Conservation (phyloP, 2,113 vertebrate species). For the Hydrolagus affinis region DNA sequence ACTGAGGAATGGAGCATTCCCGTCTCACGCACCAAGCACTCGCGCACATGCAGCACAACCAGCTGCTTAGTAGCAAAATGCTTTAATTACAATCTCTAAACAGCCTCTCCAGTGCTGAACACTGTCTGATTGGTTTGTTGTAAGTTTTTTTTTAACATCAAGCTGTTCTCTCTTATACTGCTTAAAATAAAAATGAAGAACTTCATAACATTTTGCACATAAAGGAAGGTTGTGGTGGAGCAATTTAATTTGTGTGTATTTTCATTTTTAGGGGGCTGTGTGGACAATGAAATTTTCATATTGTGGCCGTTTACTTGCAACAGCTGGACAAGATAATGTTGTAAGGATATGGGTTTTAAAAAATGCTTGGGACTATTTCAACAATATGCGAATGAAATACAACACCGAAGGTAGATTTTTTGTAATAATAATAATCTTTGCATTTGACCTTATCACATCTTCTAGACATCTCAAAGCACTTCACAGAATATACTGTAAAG, state of each 20-base stretch:
- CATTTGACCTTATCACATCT: no score
- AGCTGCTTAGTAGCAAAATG: no score
- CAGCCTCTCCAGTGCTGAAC: no score
- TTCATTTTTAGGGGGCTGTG: slow-evolving; percentile 75
- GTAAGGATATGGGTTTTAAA: slow-evolving; percentile 97
- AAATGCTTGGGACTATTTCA: slow-evolving; percentile 95
- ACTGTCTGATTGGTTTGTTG: no score
- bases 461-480: no score
- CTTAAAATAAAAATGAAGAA: background rate
- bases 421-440: no score
- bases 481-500: no score
- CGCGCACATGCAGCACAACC: no score
- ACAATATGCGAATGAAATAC: slow-evolving; percentile 97
- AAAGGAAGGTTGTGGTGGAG: background rate
- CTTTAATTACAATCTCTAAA: no score
- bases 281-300: slow-evolving; percentile 99
- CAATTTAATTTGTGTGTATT: background rate
- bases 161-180: background rate
- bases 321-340: slow-evolving; percentile 90
- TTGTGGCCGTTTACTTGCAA: slow-evolving; percentile 86
- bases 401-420: slow-evolving; percentile 82
- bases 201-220: background rate
- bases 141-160: background rate
- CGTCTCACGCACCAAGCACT: no score
- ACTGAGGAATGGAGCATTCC: no score